Percentiles rank a stretch among this genome's conserved stretches.
phyloP scores from a whole-genome alignment of 2,888 invertebrate genomes.

The Ptychoptera albimana region DNA sequence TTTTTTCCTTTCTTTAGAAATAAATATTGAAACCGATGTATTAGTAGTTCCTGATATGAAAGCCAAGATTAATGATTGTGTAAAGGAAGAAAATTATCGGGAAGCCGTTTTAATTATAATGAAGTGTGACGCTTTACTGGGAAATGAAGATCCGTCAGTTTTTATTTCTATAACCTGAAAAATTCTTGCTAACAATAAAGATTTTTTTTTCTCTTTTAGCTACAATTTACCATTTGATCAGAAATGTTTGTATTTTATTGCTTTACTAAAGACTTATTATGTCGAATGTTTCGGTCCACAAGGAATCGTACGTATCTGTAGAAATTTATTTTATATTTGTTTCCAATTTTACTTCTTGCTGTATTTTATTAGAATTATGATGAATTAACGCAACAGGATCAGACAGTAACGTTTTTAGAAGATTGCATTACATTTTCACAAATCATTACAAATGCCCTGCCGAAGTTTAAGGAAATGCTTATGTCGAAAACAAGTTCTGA shows the following conservation, averaged over 20 bases:
- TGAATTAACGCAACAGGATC: conserved; percentile 41
- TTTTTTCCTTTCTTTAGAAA: background rate
- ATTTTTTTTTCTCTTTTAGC: too few relatives aligned
- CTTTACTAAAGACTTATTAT: conserved; percentile 24
- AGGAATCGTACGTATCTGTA: conserved; percentile 8
- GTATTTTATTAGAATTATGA: conserved; percentile 21
- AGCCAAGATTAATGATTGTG: background rate
- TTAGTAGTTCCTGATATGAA: background rate
- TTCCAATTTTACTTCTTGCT: background rate
- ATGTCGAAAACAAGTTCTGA: conserved; percentile 59
- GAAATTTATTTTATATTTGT: conserved; percentile 1
- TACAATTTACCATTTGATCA: conserved; percentile 19
- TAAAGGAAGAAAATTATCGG: conserved; percentile 20
- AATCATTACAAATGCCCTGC: conserved; percentile 29
- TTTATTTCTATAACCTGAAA: background rate
- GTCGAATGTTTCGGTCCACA: conserved; percentile 22
- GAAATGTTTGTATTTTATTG: conserved; percentile 22
- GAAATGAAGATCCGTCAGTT: conserved; percentile 14
- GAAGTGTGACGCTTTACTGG: conserved; percentile 23
- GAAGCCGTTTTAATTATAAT: conserved; percentile 23
- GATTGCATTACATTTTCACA: conserved; percentile 39
- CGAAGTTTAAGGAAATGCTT: conserved; percentile 55
- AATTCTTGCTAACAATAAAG: background rate
- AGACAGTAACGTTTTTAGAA: conserved; percentile 53
- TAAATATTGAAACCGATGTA: background rate